Percentiles rank a stretch among this genome's conserved stretches.
phyloP scores from a whole-genome alignment of 1,140 invertebrate species.

The Drosophila pectinifera region DNA sequence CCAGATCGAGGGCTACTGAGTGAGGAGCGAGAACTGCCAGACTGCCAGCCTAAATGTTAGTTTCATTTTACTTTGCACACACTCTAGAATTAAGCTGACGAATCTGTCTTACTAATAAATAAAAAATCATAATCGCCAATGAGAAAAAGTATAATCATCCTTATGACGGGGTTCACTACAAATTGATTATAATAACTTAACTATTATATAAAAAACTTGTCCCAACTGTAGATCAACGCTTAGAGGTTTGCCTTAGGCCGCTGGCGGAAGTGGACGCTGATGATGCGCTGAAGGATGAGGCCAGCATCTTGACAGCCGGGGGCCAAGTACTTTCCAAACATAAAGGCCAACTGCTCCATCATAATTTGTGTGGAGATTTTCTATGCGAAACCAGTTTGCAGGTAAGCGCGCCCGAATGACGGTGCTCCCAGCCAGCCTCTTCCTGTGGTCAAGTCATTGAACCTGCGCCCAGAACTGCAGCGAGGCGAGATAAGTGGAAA shows the following conservation, averaged over 20 bases:
- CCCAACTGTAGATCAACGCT: conserved; percentile 1
- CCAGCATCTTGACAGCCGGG: conserved; percentile 49
- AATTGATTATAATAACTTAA: not conserved
- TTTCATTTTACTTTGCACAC: conserved; percentile 52
- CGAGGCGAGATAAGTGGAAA: conserved; percentile 41
- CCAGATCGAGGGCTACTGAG: conserved; percentile 79
- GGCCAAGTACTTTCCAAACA: conserved; percentile 46
- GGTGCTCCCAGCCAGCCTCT: conserved; percentile 25
- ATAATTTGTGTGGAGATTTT: conserved; percentile 33
- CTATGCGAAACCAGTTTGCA: conserved; percentile 65
- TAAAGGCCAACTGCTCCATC: conserved; percentile 56
- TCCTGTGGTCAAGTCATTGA: conserved; percentile 76
- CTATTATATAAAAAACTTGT: not conserved
- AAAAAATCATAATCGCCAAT: conserved; percentile 2
- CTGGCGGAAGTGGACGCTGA: conserved; percentile 38
- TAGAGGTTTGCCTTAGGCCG: conserved; percentile 14
- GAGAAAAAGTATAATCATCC: not conserved
- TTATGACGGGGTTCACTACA: not conserved
- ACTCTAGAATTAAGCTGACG: conserved; percentile 39
- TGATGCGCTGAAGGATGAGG: conserved; percentile 64
- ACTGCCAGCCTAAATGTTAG: conserved; percentile 66
- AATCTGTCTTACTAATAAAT: conserved; percentile 33
- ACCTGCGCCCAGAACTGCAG: conserved; percentile 45
- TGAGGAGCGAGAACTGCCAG: conserved; percentile 52
- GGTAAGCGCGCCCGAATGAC: conserved; percentile 15